Evolutionary conservation across 2,113 vertebrate species (phyloP).

Genomic region (Hydrochoerus hydrochaeris): DNA sequence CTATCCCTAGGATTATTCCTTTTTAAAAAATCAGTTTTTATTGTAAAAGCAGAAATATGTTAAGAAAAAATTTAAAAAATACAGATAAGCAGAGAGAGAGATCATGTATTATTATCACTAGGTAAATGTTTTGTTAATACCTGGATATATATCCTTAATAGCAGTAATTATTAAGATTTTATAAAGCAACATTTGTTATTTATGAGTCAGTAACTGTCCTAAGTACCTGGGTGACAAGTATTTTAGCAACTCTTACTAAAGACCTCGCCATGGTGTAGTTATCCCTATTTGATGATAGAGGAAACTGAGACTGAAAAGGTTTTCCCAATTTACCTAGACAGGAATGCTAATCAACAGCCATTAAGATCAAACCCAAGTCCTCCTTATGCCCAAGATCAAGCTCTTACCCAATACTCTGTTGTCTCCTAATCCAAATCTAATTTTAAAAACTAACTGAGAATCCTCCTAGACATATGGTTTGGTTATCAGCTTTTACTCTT

Average conservation of each 20-base stretch:
- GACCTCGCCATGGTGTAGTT: neutral
- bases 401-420: neutral
- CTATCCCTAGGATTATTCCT: neutral
- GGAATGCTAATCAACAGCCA: neutral
- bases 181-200: neutral
- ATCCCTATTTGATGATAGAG: neutral
- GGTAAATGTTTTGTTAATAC: neutral
- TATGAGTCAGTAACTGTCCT: neutral
- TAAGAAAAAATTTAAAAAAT: neutral
- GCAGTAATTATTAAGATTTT: neutral
- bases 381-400: too few species aligned
- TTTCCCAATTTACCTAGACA: neutral
- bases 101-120: neutral
- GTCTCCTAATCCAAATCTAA: neutral
- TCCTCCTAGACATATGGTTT: neutral
- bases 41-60: neutral
- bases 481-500: slow-evolving; percentile 42
- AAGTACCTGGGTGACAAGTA: too few species aligned
- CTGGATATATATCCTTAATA: neutral
- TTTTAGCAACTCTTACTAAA: neutral
- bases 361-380: neutral
- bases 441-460: neutral
- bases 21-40: neutral
- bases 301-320: neutral
- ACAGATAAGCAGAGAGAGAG: neutral